These are phyloP conservation scores for Sinhomidia bicolor DNA, from an alignment of 2,888 invertebrate species.

Conservation along the genomic window DNA sequence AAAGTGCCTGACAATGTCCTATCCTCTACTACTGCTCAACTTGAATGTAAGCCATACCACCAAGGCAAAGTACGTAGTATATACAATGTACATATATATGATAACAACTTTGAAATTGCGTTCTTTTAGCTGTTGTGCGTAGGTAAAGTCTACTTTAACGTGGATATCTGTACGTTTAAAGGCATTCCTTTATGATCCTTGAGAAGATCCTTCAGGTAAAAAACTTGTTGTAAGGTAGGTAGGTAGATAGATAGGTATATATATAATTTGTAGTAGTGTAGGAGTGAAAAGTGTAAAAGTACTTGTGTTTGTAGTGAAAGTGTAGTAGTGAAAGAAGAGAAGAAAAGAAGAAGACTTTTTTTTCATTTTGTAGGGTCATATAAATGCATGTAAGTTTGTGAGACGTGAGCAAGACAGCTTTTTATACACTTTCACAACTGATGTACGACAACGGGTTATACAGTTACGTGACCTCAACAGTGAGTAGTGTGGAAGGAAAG, in stretches of 20 bases:
- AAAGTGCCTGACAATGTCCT: constrained; percentile 6
- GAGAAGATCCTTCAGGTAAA: constrained; percentile 27
- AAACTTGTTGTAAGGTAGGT: neutral
- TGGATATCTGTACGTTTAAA: neutral
- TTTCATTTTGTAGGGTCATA: constrained; percentile 15
- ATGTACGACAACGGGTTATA: constrained; percentile 59
- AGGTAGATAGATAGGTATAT: too few species aligned
- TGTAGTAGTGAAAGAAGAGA: neutral
- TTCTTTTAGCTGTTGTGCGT: neutral
- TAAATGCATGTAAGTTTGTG: constrained; percentile 28
- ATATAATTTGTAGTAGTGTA: neutral
- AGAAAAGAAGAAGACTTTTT: neutral
- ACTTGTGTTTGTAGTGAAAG: too few species aligned
- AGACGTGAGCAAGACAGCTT: constrained; percentile 65
- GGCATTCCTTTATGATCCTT: constrained; percentile 32
- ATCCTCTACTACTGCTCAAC: neutral
- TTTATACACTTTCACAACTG: constrained; percentile 45
- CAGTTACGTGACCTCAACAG: constrained; percentile 55
- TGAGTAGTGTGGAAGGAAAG: neutral
- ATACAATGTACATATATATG: neutral
- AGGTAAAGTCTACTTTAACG: neutral
- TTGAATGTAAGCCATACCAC: neutral
- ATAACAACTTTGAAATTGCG: constrained; percentile 35
- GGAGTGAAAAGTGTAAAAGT: constrained; percentile 14
- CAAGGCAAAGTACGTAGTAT: too few species aligned